These are phyloP conservation scores for Ectropis grisescens DNA, from an alignment of 1,140 invertebrate genomes.

Conservation along the genomic window DNA sequence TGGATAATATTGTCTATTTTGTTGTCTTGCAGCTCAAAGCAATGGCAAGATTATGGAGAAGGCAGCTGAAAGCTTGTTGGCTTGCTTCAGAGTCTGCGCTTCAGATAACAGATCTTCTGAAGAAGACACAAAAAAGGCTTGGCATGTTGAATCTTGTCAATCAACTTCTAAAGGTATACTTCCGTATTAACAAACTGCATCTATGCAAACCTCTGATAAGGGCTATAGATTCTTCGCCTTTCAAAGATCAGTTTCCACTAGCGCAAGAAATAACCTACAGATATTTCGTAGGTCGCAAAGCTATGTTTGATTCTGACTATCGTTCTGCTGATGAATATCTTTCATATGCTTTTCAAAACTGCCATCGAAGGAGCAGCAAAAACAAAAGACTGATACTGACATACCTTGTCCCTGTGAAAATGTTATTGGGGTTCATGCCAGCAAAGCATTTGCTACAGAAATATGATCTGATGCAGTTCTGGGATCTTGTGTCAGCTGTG, in stretches of 20 bases:
- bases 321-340: conserved; percentile 92
- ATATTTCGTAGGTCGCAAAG: conserved; percentile 96
- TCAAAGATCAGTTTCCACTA: conserved; percentile 90
- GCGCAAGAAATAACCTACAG: conserved; percentile 95
- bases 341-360: conserved; percentile 93
- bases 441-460: conserved; percentile 83
- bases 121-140: conserved; percentile 91
- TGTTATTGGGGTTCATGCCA: conserved; percentile 95
- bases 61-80: conserved; percentile 94
- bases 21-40: conserved; percentile 53
- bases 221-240: conserved; percentile 92
- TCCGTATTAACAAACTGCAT: conserved; percentile 96
- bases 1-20: no score
- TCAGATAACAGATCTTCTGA: conserved; percentile 90
- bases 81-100: conserved; percentile 95
- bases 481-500: conserved; percentile 88
- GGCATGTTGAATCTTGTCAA: conserved; percentile 97
- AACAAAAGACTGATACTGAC: conserved; percentile 96
- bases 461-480: conserved; percentile 93
- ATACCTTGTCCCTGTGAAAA: conserved; percentile 97
- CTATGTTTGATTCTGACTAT: conserved; percentile 98
- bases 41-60: conserved; percentile 83
- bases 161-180: conserved; percentile 98
- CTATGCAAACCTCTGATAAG: conserved; percentile 96
- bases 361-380: conserved; percentile 83